Evolutionary conservation across 2,888 invertebrate species (phyloP).

Genomic region (Sphaeridia pumilis): DNA sequence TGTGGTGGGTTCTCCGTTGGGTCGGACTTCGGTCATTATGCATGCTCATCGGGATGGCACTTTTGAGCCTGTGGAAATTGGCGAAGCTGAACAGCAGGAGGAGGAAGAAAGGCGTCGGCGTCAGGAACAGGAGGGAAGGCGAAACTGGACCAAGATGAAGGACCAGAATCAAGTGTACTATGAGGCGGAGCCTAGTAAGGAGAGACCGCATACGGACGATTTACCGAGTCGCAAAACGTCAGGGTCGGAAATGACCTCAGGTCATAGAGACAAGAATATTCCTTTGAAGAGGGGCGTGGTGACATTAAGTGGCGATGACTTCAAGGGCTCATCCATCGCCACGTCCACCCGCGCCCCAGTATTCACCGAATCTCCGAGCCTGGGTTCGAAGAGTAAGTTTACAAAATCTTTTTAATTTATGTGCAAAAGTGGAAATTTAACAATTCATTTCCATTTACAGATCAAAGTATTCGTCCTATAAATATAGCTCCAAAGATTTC

Average conservation of each 20-base stretch:
- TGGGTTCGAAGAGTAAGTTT: not conserved
- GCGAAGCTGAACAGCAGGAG: constrained; percentile 11
- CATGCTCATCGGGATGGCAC: constrained; percentile 69
- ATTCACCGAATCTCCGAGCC: constrained; percentile 35
- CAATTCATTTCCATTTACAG: constrained; percentile 13
- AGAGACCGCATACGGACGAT: constrained; percentile 29
- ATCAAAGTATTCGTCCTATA: constrained; percentile 35
- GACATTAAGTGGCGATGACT: constrained; percentile 33
- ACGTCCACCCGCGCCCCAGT: constrained; percentile 36
- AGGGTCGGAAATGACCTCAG: constrained; percentile 36
- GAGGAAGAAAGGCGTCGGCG: not conserved
- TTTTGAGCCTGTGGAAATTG: constrained; percentile 41
- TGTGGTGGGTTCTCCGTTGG: constrained; percentile 30
- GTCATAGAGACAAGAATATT: constrained; percentile 36
- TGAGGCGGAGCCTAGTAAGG: constrained; percentile 24
- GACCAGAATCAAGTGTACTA: not conserved
- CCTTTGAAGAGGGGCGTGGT: constrained; percentile 35
- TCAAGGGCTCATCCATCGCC: constrained; percentile 31
- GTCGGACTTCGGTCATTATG: constrained; percentile 67
- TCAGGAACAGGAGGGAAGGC: not conserved
- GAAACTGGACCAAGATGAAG: not conserved
- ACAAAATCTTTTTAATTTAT: not conserved
- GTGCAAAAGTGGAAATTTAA: not conserved
- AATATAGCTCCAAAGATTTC: constrained; percentile 37
- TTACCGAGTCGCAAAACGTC: constrained; percentile 35